Evolutionary conservation across 2,113 vertebrate species (phyloP).

Genomic region (Tretioscincus oriximinensis): DNA sequence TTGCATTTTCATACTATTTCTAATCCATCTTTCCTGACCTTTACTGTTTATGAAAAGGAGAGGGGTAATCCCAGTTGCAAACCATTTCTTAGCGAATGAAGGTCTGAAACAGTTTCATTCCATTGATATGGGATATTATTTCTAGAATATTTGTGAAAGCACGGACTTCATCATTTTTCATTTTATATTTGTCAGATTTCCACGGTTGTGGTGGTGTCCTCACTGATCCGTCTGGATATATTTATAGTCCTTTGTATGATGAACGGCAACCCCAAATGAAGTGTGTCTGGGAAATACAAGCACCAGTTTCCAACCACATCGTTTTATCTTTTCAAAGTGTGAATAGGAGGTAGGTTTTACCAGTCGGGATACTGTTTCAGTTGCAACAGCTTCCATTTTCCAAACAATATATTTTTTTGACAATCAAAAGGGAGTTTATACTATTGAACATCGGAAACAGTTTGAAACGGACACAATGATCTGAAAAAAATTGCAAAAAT

Average conservation of each 20-base stretch:
- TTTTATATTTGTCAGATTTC: neutral
- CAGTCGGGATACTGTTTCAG: neutral
- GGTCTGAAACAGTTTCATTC: neutral
- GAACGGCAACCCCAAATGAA: neutral
- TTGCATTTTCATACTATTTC: no score
- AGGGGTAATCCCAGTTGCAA: no score
- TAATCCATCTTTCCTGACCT: no score
- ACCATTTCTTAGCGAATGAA: neutral
- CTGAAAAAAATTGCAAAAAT: no score
- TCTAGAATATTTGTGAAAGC: neutral
- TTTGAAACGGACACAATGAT: no score
- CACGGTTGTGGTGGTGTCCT: neutral
- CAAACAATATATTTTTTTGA: no score
- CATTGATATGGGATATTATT: neutral
- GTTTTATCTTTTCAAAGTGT: neutral
- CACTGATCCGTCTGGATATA: neutral
- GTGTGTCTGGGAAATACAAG: neutral
- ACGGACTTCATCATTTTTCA: neutral
- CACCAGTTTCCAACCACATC: neutral
- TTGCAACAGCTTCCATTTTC: no score
- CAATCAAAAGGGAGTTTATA: no score
- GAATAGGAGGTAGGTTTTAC: neutral
- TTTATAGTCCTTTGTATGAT: neutral
- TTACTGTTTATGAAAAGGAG: no score
- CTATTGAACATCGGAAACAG: no score